Evolutionary conservation across 23 tunicate genomes (phyloP), one percentile per base, ranked within the genome.

Genomic region (Aplidium turbinatum): DNA sequence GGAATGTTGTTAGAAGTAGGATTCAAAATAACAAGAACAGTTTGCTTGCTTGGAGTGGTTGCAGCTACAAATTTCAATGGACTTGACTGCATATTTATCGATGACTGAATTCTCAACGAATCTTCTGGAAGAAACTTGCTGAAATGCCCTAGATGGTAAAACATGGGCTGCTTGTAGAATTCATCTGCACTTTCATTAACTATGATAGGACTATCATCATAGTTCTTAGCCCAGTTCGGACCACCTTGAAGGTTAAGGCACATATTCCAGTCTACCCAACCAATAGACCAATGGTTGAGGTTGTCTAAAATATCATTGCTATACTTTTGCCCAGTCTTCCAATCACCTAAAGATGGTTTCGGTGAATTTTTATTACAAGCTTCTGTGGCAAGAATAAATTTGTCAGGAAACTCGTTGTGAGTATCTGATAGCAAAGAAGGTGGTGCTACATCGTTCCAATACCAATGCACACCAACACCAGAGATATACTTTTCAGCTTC

Each of bases 241-340:
- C 99, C 99, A 28, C 99, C 99, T 48, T 73, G 33, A 31, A 88
- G 32, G 68, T 95, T 47, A 46, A 95, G 84, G 60, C 82, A 76
- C 72, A 95, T 73, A 56, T 95, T 95, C 99, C 99, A 95, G 68
- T 95, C 99, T 19, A 95, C 93, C 99, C 99, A 95, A 29, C 96
- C 92, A 3, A 69, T 62, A 4, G 84, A 83, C 87, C 88, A 88
- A 53, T 88, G 78, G 38, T 88, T 83, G 3, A 95, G 65, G 31
- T 88, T 88, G 62, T 95, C 96, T 35, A 95, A 30, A 47, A 95
- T 89, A 52, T 78, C 82, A 47, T 75, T 76, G 77, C 91, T 82
- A 68, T 95, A 95, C 20, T 87, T 80, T 30, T 58, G 96, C 2
- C 99, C 99, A 13, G 58, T 42, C 18, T 71, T 73, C 99, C 99